Base-by-base conservation (phyloP, 2,888 invertebrate genomes). In the Aromia moschata region DNA sequence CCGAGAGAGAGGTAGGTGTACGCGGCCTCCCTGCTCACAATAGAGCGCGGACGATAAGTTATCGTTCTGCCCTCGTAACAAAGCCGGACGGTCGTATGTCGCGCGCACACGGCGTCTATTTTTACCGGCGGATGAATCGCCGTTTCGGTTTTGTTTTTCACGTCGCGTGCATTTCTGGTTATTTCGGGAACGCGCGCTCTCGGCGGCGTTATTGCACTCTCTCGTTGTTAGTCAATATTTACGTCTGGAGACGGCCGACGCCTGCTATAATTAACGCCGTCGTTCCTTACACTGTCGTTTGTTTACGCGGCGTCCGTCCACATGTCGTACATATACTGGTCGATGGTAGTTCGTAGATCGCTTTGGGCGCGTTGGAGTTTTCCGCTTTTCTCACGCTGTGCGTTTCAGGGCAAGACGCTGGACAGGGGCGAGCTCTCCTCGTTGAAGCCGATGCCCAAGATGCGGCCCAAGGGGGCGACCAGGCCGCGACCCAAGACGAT, bases 401-500 rank as follows among this genome's bases (percentile, higher is more conserved):
- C n/a, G n/a, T n/a, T 63, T 12, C 30, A 93, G 92, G 93, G 93
- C 66, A 93, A 93, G 81, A 87, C 89, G 44, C 79, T 93, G 11
- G 92, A 93, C 79, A 91, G 89, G 77, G 75, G 81, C 12, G 88
- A 89, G 64, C 76, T 88, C 59, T 81, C 86, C 67, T 83, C 85
- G 30, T 81, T 88, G 69, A 87, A 88, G 74, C 85, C 84, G 65
- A 82, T 83, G 16, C 83, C 86, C 55, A 89, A 88, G 76, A 82
- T 89, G 81, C 82, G 91, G 69, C 83, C 85, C 61, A 89, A 89
- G 79, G 83, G 85, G 47, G 65, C 58, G n/a, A 83, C 86, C 15
- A 86, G 93, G 64, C 93, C 92, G 38, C 84, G 94, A 20, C 94
- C 94, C 46, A 94, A 94, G 83, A 95, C 94, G 38, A 94, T 95